Base-by-base conservation (phyloP, 2,797 vertebrate genomes). In the Acanthornis magna region DNA sequence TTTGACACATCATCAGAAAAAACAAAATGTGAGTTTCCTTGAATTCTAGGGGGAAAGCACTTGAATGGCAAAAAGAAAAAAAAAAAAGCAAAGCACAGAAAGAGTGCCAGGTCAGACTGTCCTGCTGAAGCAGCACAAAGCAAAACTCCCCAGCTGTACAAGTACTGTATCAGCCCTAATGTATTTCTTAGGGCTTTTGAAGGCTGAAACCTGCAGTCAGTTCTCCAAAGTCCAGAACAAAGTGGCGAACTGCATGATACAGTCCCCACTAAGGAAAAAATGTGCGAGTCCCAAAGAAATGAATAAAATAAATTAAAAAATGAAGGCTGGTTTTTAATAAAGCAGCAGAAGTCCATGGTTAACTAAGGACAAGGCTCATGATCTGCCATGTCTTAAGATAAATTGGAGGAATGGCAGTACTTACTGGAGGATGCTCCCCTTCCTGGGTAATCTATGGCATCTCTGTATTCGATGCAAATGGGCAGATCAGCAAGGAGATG, bases 31-130 rank as follows among this genome's bases (percentile, higher is more conserved):
- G 77, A 82, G 27, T 83, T 96, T 93, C 95, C 85, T 94, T 91
- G 79, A 95, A 82, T 96, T 96, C 54, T 93, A 84, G 14, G 22
- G 16, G 29, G 50, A 91, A 94, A 95, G n/a, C 25, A 81, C 77
- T 93, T 80, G 81, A 78, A 85, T 40, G 54, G 48, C 60, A 85
- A 77, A 86, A 78, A 61, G 9, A 6, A 47, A 70, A 60, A 70
- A 60, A 60, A 30, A 42, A 65, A 67, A 30, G 18, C 36, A 80
- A 54, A 54, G n/a, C 36, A 60, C 21, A 81, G 82, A 88, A 92
- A 55, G 1, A 2, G 5, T 61, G 71, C 27, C 81, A 91, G 77
- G 77, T 88, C 92, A 92, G 71, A 58, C 22, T 65, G 50, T 26
- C 47, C 45, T 60, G 91, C 95, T 96, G 95, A 88, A 29, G 32